Evolutionary conservation across 2,113 vertebrate genomes (phyloP), one percentile per base, ranked within the genome.

Genomic region (Euleptes europaea): DNA sequence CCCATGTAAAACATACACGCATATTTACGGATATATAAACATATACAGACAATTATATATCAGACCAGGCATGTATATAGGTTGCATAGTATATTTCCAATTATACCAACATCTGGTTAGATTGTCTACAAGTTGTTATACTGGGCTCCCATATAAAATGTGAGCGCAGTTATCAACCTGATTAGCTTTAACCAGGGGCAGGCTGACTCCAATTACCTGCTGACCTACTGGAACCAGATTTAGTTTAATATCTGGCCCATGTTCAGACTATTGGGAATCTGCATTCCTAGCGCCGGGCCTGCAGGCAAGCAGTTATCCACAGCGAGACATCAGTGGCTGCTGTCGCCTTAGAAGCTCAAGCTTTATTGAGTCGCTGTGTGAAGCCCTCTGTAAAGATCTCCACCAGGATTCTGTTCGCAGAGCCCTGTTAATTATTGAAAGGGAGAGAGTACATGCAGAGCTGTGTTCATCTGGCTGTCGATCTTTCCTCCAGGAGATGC

Each of bases 401-500:
- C 54, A 86, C 81, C 70, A 51, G 33, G 78, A 49, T 86, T 90
- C 84, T 90, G 91, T 88, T 90, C 92, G 60, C 4, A 88, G 87
- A 87, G 17, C 66, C 5, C 3, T 85, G 57, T 92, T 88, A 87
- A 94, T 94, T 94, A 91, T 94, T 91, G 88, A 84, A 63, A 80
- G 82, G 81, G 75, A 84, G 75, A 84, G 86, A 88, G 82, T 35
- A 87, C 83, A 90, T 82, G 73, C 0, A 0, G 80, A 78, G 83
- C 88, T 92, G 74, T 92, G 81, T 88, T 95, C 85, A 90, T 93
- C 88, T 82, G 88, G 82, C 88, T 94, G 93, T 95, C 90, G 89
- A 93, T 94, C 86, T 89, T 90, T 84, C 91, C 33, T 88, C 35
- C 81, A 99, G 99, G 98, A 74, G 97, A 99, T 44, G 98, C 97